Evolutionary conservation across 2,797 vertebrate genomes (phyloP), one percentile per base, ranked within the genome.

Genomic region (Acipenser ruthenus): DNA sequence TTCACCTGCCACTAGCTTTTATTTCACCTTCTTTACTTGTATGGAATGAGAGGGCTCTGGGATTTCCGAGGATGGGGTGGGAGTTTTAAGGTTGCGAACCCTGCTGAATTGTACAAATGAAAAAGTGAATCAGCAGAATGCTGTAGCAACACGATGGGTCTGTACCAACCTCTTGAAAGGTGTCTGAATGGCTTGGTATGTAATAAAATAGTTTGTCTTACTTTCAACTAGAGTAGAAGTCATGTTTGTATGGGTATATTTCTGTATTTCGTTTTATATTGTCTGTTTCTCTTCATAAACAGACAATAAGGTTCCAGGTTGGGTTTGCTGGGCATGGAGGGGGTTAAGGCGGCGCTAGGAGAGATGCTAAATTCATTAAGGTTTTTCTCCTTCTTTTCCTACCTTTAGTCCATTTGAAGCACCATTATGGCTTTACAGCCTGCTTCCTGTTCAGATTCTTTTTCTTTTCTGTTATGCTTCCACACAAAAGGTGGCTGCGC

Each of bases 361-460:
- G 83, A 82, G 83, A 88, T 84, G 84, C 83, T 84, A 84, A 88
- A 89, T 91, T 91, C 84, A 91, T 88, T 84, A 84, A 88, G 84
- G 80, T 78, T 84, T 81, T 86, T 75, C 67, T 69, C 79, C 84
- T 78, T 84, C 80, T 74, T 76, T 81, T 80, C 78, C 77, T 84
- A 75, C 81, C 81, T 87, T 84, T 83, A 83, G 71, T 87, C 81
- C 77, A 73, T 85, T 78, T 91, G 83, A 91, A 93, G 90, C 85
- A 87, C 87, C 86, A 86, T 93, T 91, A 89, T 85, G 80, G 86
- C 84, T 89, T 93, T 93, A 91, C 88, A 91, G 84, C 73, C 87
- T 85, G 84, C 89, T 94, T 94, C 92, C 91, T 93, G 89, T 84
- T 75, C 90, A 84, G 83, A 85, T 88, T 87, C 79, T 76, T 86